These are phyloP conservation scores for Philaethria dido DNA, from an alignment of 2,888 invertebrate genomes.

Conservation along the genomic window DNA sequence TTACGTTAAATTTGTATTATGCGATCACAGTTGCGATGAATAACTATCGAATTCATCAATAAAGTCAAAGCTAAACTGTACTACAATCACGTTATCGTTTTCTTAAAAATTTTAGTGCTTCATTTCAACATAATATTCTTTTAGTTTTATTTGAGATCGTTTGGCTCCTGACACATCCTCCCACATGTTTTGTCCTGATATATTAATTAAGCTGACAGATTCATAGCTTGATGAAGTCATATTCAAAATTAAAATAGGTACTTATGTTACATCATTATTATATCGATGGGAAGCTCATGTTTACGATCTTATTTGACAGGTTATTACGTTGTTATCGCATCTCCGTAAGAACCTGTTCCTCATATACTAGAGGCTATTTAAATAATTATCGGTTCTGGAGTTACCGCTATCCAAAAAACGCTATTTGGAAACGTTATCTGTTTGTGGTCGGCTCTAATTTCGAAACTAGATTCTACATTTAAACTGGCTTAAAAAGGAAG, in stretches of 20 bases:
- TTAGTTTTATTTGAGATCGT: not conserved
- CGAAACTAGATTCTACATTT: conserved; percentile 54
- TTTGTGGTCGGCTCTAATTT: conserved; percentile 73
- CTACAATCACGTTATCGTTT: not conserved
- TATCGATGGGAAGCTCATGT: conserved; percentile 38
- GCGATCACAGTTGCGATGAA: not conserved
- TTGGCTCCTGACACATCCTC: conserved; percentile 26
- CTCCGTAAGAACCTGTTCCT: conserved; percentile 54
- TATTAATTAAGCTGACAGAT: conserved; percentile 35
- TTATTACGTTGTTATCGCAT: conserved; percentile 57
- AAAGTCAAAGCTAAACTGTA: not conserved
- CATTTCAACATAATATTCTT: conserved; percentile 1
- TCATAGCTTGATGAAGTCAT: conserved; percentile 39
- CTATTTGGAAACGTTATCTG: conserved; percentile 37
- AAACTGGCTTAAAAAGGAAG: conserved; percentile 42
- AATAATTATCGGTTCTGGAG: conserved; percentile 56
- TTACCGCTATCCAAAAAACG: conserved; percentile 39
- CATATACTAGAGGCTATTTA: conserved; percentile 55
- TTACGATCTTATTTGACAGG: conserved; percentile 43
- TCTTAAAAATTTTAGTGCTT: not conserved
- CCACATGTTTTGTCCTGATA: conserved; percentile 36
- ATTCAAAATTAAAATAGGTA: conserved; percentile 37
- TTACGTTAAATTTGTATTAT: not conserved
- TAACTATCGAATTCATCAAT: too few species aligned
- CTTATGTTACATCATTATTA: conserved; percentile 40